phyloP scores from a whole-genome alignment of 1,140 invertebrate species.

The Aphelinus atriplicis region DNA sequence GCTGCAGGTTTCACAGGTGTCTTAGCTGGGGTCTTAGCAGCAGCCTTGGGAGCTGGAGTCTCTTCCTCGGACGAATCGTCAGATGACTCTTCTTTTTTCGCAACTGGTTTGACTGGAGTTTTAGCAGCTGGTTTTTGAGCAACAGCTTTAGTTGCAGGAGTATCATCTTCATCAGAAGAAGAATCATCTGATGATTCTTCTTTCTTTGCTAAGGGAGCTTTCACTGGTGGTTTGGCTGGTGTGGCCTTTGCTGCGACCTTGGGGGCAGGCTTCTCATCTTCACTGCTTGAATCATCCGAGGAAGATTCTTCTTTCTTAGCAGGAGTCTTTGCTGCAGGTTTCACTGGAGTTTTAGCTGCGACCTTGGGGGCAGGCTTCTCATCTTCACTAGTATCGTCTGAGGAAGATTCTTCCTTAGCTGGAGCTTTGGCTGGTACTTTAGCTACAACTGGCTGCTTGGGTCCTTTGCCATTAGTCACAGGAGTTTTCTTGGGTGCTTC shows the following conservation, averaged over 20 bases:
- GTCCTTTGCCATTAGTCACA: slow-evolving; percentile 30
- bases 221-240: slow-evolving; percentile 34
- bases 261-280: slow-evolving; percentile 45
- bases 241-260: slow-evolving; percentile 49
- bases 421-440: slow-evolving; percentile 38
- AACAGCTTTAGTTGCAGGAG: slow-evolving; percentile 1
- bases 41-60: slow-evolving; percentile 31
- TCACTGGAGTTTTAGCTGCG: slow-evolving; percentile 45
- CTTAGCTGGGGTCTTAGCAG: slow-evolving; percentile 23
- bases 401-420: slow-evolving; percentile 47
- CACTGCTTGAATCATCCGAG: slow-evolving; percentile 51
- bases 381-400: slow-evolving; percentile 52
- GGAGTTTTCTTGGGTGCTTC: slow-evolving; percentile 40
- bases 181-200: slow-evolving; percentile 49
- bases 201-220: slow-evolving; percentile 35
- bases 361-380: slow-evolving; percentile 38
- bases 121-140: slow-evolving; percentile 10
- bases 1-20: slow-evolving; percentile 43
- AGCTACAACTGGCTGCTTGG: slow-evolving; percentile 40
- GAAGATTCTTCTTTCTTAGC: slow-evolving; percentile 46
- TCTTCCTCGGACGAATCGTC: slow-evolving; percentile 53
- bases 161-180: slow-evolving; percentile 50
- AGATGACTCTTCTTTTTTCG: slow-evolving; percentile 49
- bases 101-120: not conserved
- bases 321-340: slow-evolving; percentile 21